phyloP scores from a whole-genome alignment of 2,888 invertebrate genomes.

The Frankliniella intonsa region DNA sequence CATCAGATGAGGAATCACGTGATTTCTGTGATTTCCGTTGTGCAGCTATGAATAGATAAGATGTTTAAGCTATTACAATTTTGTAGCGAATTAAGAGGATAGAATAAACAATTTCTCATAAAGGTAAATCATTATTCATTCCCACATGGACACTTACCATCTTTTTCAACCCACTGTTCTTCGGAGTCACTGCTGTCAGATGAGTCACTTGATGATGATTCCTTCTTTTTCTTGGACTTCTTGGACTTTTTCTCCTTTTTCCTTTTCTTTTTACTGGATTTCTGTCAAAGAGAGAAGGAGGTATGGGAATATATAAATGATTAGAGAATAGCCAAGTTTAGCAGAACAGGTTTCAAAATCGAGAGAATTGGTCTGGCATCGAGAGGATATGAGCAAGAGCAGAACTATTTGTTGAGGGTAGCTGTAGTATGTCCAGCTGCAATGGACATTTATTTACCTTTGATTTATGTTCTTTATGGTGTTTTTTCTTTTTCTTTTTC shows the following conservation, averaged over 20 bases:
- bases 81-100: background rate
- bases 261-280: constrained; percentile 50
- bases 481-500: constrained; percentile 45
- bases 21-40: constrained; percentile 32
- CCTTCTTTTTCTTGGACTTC: constrained; percentile 51
- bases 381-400: background rate
- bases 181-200: constrained; percentile 47
- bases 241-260: constrained; percentile 54
- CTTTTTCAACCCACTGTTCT: constrained; percentile 68
- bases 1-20: constrained; percentile 48
- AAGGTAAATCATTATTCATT: constrained; percentile 40
- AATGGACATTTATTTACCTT: constrained; percentile 1
- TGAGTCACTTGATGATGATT: constrained; percentile 44
- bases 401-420: background rate
- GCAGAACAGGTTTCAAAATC: background rate
- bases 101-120: background rate
- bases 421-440: no score
- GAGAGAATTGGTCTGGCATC: constrained; percentile 23
- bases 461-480: constrained; percentile 31
- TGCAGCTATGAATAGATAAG: constrained; percentile 29
- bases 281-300: constrained; percentile 46
- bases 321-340: constrained; percentile 12
- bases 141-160: constrained; percentile 46
- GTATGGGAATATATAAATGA: constrained; percentile 12
- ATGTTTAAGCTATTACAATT: constrained; percentile 3